Conservation (phyloP, 30 jellyfish, hydroid and myxozoan genomes). For the Hydractinia echinata region DNA sequence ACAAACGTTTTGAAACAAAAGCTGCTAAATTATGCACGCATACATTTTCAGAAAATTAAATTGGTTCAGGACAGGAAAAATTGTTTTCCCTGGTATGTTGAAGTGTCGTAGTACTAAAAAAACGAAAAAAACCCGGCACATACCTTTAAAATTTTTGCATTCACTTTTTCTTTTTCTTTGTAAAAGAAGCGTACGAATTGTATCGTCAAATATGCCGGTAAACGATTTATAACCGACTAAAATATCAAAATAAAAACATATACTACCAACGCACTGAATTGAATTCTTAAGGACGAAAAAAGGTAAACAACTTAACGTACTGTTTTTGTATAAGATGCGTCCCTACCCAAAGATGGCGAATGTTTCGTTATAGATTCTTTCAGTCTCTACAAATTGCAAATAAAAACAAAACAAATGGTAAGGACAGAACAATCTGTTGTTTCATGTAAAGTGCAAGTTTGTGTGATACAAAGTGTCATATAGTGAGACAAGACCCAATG, state of each 20-base stretch:
- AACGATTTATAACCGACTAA: slow-evolving; percentile 72
- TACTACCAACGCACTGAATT: neutral
- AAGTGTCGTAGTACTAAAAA: no score
- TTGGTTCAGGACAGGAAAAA: no score
- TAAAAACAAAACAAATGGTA: neutral
- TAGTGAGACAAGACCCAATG: neutral
- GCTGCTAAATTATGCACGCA: no score
- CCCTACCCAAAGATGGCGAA: slow-evolving; percentile 73
- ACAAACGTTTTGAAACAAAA: no score
- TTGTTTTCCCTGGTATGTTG: no score
- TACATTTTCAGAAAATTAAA: no score
- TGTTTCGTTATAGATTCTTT: slow-evolving; percentile 63
- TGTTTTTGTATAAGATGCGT: slow-evolving; percentile 70
- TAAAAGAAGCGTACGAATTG: slow-evolving; percentile 86
- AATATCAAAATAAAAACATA: slow-evolving; percentile 9
- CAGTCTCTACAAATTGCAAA: slow-evolving; percentile 45
- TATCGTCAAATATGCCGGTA: slow-evolving; percentile 88
- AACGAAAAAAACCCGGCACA: neutral
- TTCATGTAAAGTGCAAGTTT: neutral
- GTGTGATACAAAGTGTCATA: neutral
- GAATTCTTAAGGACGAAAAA: neutral
- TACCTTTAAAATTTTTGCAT: slow-evolving; percentile 90
- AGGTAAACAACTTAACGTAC: slow-evolving; percentile 40
- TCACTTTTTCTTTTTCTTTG: slow-evolving; percentile 91
- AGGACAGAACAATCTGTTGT: neutral